phyloP scores from a whole-genome alignment of 2,888 invertebrate species.

The Polylopha cassiicola region DNA sequence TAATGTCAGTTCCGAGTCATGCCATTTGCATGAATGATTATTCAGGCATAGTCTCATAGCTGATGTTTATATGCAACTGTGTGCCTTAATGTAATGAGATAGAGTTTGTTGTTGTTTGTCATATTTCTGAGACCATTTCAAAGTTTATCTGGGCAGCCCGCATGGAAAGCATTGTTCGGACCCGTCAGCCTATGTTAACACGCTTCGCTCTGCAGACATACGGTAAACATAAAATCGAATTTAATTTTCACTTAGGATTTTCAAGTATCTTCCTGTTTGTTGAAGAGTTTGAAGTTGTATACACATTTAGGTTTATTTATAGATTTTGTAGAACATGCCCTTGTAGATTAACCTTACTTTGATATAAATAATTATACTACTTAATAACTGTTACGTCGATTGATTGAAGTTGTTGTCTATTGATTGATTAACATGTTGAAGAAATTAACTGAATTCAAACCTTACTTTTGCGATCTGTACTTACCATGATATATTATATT shows the following conservation, averaged over 20 bases:
- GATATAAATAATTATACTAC: too few relatives aligned
- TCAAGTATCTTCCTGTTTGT: too few relatives aligned
- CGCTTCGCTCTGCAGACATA: constrained; percentile 33
- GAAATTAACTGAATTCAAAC: too few relatives aligned
- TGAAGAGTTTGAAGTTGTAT: too few relatives aligned
- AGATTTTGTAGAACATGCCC: too few relatives aligned
- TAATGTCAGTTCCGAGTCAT: constrained; percentile 57
- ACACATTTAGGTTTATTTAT: too few relatives aligned
- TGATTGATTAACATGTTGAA: too few relatives aligned
- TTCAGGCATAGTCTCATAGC: constrained; percentile 38
- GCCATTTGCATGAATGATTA: constrained; percentile 70
- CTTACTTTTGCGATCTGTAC: too few relatives aligned
- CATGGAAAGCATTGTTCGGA: constrained; percentile 53
- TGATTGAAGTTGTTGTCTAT: too few relatives aligned
- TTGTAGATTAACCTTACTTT: too few relatives aligned
- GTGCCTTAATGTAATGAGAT: constrained; percentile 30
- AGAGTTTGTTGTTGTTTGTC: constrained; percentile 37
- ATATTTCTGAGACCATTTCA: constrained; percentile 34
- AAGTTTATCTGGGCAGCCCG: constrained; percentile 56
- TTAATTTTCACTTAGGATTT: constrained; percentile 26
- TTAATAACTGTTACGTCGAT: too few relatives aligned
- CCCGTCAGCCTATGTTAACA: constrained; percentile 54
- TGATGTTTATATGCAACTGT: constrained; percentile 32
- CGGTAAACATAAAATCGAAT: constrained; percentile 38
- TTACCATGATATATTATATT: too few relatives aligned